Base-by-base conservation (phyloP, 2,797 vertebrate genomes). In the Macrochelys suwanniensis region DNA sequence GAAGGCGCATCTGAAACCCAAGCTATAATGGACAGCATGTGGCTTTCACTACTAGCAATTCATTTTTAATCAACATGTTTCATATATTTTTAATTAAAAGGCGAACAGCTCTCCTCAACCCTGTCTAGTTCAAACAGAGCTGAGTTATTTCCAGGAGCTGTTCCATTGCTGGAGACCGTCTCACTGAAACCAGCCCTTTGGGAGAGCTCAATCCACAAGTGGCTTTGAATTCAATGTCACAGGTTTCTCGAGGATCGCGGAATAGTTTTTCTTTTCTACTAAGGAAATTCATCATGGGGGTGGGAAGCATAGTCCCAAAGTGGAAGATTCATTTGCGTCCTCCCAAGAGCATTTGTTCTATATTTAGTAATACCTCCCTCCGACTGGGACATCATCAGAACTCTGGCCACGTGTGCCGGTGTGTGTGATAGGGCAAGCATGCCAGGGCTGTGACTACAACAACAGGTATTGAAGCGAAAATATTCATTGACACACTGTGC, bases 391-490 rank as follows among this genome's bases (percentile, higher is more conserved):
- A n/a, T 17, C 3, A 2, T 26, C 45, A 0, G 4, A n/a, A 13
- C 6, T 6, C 49, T 61, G 49, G 9, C 78, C 59, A 28, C 0
- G 1, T 3, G 47, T 1, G 5, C 59, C 31, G 51, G 28, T 19
- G n/a, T 16, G 16, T 4, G 11, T 49, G 80, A 5, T 57, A 10
- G 0, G 0, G n/a, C 87, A 47, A 11, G 25, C n/a, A 11, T 6
- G 50, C 26, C 68, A 31, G 84, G 21, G 37, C 87, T 26, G 49
- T 13, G 15, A 1, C 2, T 4, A 42, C 74, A 1, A 51, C 28
- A 77, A 80, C 0, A 47, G 5, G 28, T 8, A 6, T 0, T 0
- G 7, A 76, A 85, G 23, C 50, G 31, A 78, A 53, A 57, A 81
- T 6, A 45, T 8, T 54, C 37, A 17, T 4, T 42, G 37, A 42